Evolutionary conservation across 2,888 invertebrate species (phyloP), one percentile per base, ranked within the genome.

Genomic region (Anthrax anthrax): DNA sequence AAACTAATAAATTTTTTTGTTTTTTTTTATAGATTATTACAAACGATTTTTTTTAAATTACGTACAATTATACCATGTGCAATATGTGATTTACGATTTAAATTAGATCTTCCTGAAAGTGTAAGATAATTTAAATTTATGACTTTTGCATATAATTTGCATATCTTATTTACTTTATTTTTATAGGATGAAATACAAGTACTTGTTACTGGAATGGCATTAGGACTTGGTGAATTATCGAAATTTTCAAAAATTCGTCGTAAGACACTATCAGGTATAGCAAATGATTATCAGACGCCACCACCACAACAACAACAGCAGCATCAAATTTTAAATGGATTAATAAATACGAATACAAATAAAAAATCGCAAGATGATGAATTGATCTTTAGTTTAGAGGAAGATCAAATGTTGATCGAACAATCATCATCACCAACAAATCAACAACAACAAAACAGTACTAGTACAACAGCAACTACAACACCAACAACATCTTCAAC

Each of bases 51-150:
- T 60, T 94, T 92, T 70, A 95, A 94, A 69, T 72, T 95, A 57
- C 75, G 94, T 13, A 75, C 85, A 14, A 80, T 91, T 79, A 80
- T 82, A 50, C 94, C 94, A 0, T 89, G 88, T 64, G 86, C 88
- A 16, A 71, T 95, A 17, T 82, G 84, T 52, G 80, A 86, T 62
- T 70, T 92, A 29, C 74, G 79, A 56, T 89, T 92, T 65, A 77
- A 83, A 51, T 75, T 94, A 2, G 88, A 89, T 55, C 72, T 94
- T 53, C 89, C 92, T 0, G 92, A 94, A 65, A 83, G 86, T 48
- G 80, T 76, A 65, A 60, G 64, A 12, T 18, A 1, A 23, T 6
- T 23, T 23, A 2, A 8, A 44, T 37, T 13, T 43, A 38, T 37
- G 5, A 36, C 23, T 32, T 42, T 23, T 37, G 13, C 37, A 40